phyloP scores from a whole-genome alignment of 2,113 vertebrate genomes.

The Chrysemys picta region DNA sequence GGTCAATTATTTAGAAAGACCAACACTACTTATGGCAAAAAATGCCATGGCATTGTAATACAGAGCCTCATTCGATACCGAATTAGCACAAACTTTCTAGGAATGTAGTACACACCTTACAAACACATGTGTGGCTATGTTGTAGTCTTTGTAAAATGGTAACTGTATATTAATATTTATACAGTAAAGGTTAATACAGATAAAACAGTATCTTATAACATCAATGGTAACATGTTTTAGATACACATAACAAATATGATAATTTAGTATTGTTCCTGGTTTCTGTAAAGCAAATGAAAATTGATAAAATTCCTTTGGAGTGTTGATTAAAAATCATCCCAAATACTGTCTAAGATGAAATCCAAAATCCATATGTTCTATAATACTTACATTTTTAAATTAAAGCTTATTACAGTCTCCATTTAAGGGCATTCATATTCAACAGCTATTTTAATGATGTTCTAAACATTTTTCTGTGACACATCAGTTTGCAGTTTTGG shows the following conservation, averaged over 20 bases:
- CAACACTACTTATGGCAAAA: background rate
- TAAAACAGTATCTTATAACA: slow-evolving; percentile 25
- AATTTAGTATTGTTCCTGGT: slow-evolving; percentile 42
- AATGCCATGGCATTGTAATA: background rate
- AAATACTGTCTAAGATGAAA: slow-evolving; percentile 10
- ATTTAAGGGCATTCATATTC: slow-evolving; percentile 11
- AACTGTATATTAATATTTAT: background rate
- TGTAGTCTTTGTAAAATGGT: background rate
- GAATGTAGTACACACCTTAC: background rate
- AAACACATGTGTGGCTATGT: background rate
- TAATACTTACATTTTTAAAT: slow-evolving; percentile 31
- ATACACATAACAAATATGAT: slow-evolving; percentile 39
- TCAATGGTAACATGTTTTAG: background rate
- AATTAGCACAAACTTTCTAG: background rate
- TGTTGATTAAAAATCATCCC: slow-evolving; percentile 29
- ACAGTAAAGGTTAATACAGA: background rate
- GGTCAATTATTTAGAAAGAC: background rate
- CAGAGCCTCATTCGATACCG: background rate
- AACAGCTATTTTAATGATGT: slow-evolving; percentile 27
- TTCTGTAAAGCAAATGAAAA: slow-evolving; percentile 31
- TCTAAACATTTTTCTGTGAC: slow-evolving; percentile 44
- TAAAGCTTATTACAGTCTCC: background rate
- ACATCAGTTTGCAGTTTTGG: slow-evolving; percentile 9
- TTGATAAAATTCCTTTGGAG: slow-evolving; percentile 35
- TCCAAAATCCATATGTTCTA: background rate